These are phyloP conservation scores for Oscheius sp. DNA, from an alignment of 2,888 invertebrate species.

Conservation along the genomic window DNA sequence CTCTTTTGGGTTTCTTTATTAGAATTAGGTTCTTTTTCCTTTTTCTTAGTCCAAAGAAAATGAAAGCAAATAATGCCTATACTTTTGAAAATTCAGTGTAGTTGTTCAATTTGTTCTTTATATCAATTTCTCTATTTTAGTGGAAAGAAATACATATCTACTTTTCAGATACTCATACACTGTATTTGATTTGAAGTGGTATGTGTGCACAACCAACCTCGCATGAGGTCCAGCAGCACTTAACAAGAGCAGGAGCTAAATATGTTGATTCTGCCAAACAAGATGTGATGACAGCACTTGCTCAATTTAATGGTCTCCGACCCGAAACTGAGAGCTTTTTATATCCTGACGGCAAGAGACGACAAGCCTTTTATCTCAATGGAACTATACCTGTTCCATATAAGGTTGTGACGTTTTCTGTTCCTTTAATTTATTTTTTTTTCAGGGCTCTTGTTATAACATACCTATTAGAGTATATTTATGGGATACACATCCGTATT, in stretches of 20 bases:
- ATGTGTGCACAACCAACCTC: not conserved
- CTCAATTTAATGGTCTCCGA: slow-evolving; percentile 62
- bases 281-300: slow-evolving; percentile 64
- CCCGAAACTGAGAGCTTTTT: slow-evolving; percentile 59
- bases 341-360: slow-evolving; percentile 73
- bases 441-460: slow-evolving; percentile 84
- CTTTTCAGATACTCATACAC: no score
- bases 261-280: slow-evolving; percentile 65
- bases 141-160: no score
- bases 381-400: slow-evolving; percentile 77
- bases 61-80: no score
- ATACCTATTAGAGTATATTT: slow-evolving; percentile 96
- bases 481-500: slow-evolving; percentile 95
- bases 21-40: no score
- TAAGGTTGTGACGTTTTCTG: slow-evolving; percentile 72
- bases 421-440: slow-evolving; percentile 20
- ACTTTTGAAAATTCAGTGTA: no score
- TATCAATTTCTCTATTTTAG: no score
- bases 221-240: slow-evolving; percentile 17
- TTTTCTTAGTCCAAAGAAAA: no score
- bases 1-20: no score
- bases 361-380: slow-evolving; percentile 74
- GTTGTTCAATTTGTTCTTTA: no score
- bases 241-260: slow-evolving; percentile 45
- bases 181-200: not conserved